Conservation (phyloP, 2,888 invertebrate genomes). For the Caenorhabditis wallacei region DNA sequence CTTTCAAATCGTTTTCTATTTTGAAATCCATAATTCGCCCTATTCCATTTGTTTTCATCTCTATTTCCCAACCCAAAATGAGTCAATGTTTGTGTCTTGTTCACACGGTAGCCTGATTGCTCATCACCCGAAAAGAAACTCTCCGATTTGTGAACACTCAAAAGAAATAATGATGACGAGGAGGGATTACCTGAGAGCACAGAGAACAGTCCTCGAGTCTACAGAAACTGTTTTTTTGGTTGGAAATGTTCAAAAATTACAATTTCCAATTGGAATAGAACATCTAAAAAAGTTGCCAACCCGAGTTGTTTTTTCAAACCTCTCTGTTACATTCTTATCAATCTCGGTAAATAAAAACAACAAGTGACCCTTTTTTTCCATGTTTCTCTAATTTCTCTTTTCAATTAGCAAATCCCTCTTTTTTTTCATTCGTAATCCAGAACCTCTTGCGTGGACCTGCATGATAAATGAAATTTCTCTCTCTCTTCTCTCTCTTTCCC, state of each 20-base stretch:
- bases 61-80: conserved; percentile 26
- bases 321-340: conserved; percentile 15
- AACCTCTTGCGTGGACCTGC: conserved; percentile 1
- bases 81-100: conserved; percentile 51
- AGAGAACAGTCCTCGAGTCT: conserved; percentile 12
- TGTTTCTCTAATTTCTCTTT: conserved; percentile 1
- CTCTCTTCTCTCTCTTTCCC: background rate
- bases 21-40: background rate
- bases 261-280: no score
- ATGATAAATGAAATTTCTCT: conserved; percentile 38
- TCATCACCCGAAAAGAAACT: conserved; percentile 9
- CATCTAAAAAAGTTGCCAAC: background rate
- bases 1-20: background rate
- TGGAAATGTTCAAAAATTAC: background rate
- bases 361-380: conserved; percentile 34
- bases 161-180: conserved; percentile 20
- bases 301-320: background rate
- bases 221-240: background rate
- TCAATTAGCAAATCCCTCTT: background rate
- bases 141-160: conserved; percentile 46
- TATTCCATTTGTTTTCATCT: background rate
- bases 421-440: conserved; percentile 28
- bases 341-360: conserved; percentile 40
- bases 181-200: conserved; percentile 32
- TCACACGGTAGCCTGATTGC: conserved; percentile 29